phyloP scores from a whole-genome alignment of 2,113 vertebrate species.

The Plotosus lineatus region DNA sequence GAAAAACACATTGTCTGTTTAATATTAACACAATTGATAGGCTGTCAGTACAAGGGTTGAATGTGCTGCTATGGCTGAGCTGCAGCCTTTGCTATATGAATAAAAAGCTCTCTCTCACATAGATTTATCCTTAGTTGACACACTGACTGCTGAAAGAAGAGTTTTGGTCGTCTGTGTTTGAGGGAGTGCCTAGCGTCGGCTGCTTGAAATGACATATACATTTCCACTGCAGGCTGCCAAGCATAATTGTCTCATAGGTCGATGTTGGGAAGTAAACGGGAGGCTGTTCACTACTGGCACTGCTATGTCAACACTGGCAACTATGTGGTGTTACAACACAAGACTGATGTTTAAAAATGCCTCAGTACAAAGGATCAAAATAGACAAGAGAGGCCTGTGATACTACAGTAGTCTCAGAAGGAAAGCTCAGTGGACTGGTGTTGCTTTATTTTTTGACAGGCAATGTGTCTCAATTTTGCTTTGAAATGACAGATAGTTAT shows the following conservation, averaged over 20 bases:
- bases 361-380: conserved; percentile 26
- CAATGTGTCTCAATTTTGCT: conserved; percentile 36
- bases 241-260: conserved; percentile 67
- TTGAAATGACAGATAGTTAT: conserved; percentile 23
- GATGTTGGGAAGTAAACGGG: conserved; percentile 46
- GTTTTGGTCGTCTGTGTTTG: conserved; percentile 57
- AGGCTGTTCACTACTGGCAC: conserved; percentile 47
- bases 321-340: conserved; percentile 32
- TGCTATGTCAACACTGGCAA: conserved; percentile 39
- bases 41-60: conserved; percentile 53
- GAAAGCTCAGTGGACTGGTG: conserved; percentile 63
- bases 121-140: conserved; percentile 49
- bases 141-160: conserved; percentile 57
- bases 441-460: conserved; percentile 46
- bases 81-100: conserved; percentile 42
- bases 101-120: conserved; percentile 48
- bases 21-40: conserved; percentile 63
- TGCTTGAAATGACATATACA: conserved; percentile 61
- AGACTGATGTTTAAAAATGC: conserved; percentile 31
- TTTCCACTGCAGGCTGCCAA: conserved; percentile 72
- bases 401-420: conserved; percentile 35
- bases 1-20: conserved; percentile 67
- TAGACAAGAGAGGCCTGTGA: conserved; percentile 44
- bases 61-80: conserved; percentile 49
- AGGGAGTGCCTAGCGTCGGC: conserved; percentile 31